Evolutionary conservation across 1,140 invertebrate species (phyloP).

Genomic region (Frieseomelitta varia): DNA sequence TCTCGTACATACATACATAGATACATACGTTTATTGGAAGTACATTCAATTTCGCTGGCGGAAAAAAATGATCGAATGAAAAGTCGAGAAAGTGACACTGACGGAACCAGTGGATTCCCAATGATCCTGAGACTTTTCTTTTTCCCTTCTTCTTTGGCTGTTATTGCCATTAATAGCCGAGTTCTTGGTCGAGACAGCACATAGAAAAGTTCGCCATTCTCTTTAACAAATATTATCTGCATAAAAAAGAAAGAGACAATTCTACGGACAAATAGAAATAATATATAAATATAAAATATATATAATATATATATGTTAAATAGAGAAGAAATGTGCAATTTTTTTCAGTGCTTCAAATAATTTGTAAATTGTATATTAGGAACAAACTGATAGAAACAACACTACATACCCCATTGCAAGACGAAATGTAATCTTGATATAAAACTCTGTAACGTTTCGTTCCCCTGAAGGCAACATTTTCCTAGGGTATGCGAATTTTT

Average conservation of each 20-base stretch:
- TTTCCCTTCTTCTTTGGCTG: slow-evolving; percentile 23
- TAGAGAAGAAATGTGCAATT: not conserved
- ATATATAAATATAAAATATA: too few relatives aligned
- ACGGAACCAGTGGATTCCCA: not conserved
- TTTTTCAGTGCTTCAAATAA: not conserved
- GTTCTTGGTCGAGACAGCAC: too few relatives aligned
- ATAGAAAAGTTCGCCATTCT: not conserved
- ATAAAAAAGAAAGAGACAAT: not conserved
- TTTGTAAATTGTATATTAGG: not conserved
- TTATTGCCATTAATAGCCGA: slow-evolving; percentile 30
- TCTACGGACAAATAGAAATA: too few relatives aligned
- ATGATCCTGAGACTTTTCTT: slow-evolving; percentile 47
- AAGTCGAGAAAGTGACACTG: slow-evolving; percentile 52
- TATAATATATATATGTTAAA: not conserved
- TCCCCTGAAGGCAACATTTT: not conserved
- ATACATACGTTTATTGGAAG: not conserved
- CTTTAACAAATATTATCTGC: not conserved
- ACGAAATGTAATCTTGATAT: not conserved
- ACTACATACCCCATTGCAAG: not conserved
- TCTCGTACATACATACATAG: too few relatives aligned
- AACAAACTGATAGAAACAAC: too few relatives aligned
- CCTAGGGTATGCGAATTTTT: not conserved
- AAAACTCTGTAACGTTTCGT: not conserved
- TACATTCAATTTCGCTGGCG: not conserved
- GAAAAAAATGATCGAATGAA: slow-evolving; percentile 12